Conservation (phyloP, 2,113 vertebrate species). For the Plestiodon gilberti region DNA sequence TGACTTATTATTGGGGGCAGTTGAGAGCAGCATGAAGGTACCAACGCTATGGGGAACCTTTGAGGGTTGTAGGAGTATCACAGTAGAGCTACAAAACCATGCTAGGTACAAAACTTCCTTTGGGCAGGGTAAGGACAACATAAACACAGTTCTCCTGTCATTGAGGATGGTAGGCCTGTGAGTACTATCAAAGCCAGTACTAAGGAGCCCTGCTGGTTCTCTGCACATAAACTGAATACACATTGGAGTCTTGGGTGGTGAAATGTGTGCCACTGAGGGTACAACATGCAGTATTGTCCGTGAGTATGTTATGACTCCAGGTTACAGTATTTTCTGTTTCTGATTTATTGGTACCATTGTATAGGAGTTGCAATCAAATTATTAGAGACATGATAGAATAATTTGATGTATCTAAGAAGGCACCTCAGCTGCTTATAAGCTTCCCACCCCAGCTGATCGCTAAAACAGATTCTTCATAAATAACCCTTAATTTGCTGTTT, state of each 20-base stretch:
- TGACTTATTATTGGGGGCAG: too few species aligned
- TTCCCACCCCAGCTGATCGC: conserved; percentile 13
- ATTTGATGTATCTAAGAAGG: neutral
- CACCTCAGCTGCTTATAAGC: conserved; percentile 17
- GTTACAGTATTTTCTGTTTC: neutral
- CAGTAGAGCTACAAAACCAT: neutral
- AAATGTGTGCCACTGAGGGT: neutral
- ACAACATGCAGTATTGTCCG: neutral
- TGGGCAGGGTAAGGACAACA: neutral
- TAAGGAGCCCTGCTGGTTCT: neutral
- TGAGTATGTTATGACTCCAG: neutral
- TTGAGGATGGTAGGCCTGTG: too few species aligned
- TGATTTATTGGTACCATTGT: conserved; percentile 14
- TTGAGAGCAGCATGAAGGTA: too few species aligned
- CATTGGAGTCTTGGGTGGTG: neutral
- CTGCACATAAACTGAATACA: neutral
- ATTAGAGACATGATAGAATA: neutral
- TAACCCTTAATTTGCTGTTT: conserved; percentile 37
- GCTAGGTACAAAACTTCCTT: too few species aligned
- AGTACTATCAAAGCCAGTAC: too few species aligned
- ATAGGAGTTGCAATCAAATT: conserved; percentile 20
- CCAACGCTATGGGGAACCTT: too few species aligned
- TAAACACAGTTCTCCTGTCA: neutral
- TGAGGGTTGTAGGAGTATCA: neutral
- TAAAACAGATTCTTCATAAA: conserved; percentile 10